Percentiles rank a stretch among this genome's conserved stretches.
These are phyloP conservation scores for Silurus asotus DNA, from an alignment of 2,113 vertebrate genomes.

Conservation along the genomic window DNA sequence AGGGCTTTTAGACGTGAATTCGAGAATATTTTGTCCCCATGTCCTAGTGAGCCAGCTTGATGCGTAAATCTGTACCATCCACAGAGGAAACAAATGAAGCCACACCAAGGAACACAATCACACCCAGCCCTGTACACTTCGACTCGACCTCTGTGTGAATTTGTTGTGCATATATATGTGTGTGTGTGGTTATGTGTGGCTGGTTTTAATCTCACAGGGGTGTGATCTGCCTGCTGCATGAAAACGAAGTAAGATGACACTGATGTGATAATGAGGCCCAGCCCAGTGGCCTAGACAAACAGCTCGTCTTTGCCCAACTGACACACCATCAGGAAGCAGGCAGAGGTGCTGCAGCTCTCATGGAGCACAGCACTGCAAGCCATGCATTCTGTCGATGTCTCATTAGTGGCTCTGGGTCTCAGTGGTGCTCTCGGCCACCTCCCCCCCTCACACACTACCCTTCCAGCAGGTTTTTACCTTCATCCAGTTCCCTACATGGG, in stretches of 20 bases:
- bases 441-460: not conserved
- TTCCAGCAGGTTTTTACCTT: not conserved
- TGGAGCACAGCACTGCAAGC: not conserved
- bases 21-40: not conserved
- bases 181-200: conserved; percentile 15
- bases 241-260: conserved; percentile 70
- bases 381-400: conserved; percentile 30
- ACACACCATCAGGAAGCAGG: conserved; percentile 57
- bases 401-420: conserved; percentile 48
- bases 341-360: not conserved
- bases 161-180: not conserved
- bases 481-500: not conserved
- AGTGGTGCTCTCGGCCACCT: not conserved
- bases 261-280: conserved; percentile 67
- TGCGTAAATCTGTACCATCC: conserved; percentile 1
- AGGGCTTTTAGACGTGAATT: not conserved
- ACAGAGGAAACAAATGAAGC: conserved; percentile 30
- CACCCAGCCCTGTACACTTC: conserved; percentile 1
- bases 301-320: conserved; percentile 46
- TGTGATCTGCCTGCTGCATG: conserved; percentile 62
- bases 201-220: conserved; percentile 49
- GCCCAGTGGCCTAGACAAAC: conserved; percentile 51
- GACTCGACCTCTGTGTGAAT: not conserved
- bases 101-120: conserved; percentile 20
- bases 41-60: not conserved